These are phyloP conservation scores for Megathymus violae DNA, from an alignment of 1,140 invertebrate species.

Conservation along the genomic window DNA sequence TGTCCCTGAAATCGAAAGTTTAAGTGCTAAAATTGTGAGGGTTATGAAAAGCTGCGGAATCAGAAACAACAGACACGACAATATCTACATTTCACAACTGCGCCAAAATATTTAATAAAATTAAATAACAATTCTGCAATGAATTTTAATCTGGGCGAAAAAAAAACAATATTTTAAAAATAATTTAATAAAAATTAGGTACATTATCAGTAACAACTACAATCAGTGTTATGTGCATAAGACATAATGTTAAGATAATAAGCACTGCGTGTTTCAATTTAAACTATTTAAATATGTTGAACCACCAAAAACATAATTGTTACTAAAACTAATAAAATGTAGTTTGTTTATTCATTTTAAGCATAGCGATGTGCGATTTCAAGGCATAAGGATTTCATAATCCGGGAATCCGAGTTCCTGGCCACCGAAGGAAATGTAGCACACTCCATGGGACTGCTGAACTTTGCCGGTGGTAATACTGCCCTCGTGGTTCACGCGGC, in stretches of 20 bases:
- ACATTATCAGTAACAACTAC: constrained; percentile 27
- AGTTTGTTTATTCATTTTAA: constrained; percentile 12
- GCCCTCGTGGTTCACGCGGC: constrained; percentile 87
- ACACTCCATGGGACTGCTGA: constrained; percentile 85
- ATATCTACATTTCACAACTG: too few relatives aligned
- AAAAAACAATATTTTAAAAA: constrained; percentile 47
- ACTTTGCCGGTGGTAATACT: constrained; percentile 89
- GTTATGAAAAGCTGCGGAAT: too few relatives aligned
- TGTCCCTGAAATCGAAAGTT: too few relatives aligned
- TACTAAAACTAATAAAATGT: constrained; percentile 12
- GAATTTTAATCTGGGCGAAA: too few relatives aligned
- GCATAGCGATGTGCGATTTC: constrained; percentile 34
- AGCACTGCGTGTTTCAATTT: constrained; percentile 44
- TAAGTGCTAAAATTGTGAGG: too few relatives aligned
- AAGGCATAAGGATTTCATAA: constrained; percentile 88
- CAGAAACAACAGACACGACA: too few relatives aligned
- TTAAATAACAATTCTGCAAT: too few relatives aligned
- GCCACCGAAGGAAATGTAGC: constrained; percentile 89
- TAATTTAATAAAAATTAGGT: constrained; percentile 57
- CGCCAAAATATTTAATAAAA: too few relatives aligned
- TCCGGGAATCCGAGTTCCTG: constrained; percentile 89
- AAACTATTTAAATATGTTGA: constrained; percentile 1
- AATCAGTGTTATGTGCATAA: constrained; percentile 48
- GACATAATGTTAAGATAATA: too few relatives aligned
- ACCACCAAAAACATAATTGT: constrained; percentile 1